phyloP scores from a whole-genome alignment of 2,113 vertebrate genomes.

The Ascaphus truei region DNA sequence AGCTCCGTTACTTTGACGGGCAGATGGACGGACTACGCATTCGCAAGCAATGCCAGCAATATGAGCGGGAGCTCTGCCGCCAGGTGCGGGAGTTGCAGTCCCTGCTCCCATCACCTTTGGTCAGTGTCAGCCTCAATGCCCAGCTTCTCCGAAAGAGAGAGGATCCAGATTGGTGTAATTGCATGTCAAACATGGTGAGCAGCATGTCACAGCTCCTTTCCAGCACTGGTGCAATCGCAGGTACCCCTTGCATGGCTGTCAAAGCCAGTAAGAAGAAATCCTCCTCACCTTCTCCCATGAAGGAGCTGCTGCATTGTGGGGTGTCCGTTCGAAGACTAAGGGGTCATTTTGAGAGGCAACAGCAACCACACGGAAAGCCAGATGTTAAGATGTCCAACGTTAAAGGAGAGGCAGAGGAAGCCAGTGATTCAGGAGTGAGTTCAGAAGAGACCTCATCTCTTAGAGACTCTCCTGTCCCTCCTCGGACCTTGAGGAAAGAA shows the following conservation, averaged over 20 bases:
- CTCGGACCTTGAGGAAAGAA: constrained; percentile 78
- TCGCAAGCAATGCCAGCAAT: constrained; percentile 73
- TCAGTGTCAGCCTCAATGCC: constrained; percentile 80
- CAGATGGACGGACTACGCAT: constrained; percentile 80
- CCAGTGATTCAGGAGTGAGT: constrained; percentile 67
- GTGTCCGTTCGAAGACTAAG: constrained; percentile 83
- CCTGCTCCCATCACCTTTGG: constrained; percentile 80
- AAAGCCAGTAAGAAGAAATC: constrained; percentile 41
- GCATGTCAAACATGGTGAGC: constrained; percentile 77
- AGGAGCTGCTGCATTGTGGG: constrained; percentile 81
- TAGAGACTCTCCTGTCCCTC: constrained; percentile 17
- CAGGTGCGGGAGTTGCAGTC: constrained; percentile 78
- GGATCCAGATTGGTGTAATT: constrained; percentile 77
- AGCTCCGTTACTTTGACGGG: constrained; percentile 82
- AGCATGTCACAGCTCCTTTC: constrained; percentile 82
- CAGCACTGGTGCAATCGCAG: constrained; percentile 56
- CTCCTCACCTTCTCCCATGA: constrained; percentile 60
- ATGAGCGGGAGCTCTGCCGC: constrained; percentile 76
- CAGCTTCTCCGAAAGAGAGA: constrained; percentile 62
- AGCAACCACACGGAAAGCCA: background rate
- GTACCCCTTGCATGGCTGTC: background rate
- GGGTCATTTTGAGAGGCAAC: constrained; percentile 74
- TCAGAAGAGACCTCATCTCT: constrained; percentile 55
- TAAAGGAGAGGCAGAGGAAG: constrained; percentile 37
- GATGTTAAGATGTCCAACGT: background rate